Evolutionary conservation across 2,797 vertebrate genomes (phyloP), one percentile per base, ranked within the genome.

Genomic region (Rhynchonycteris naso): DNA sequence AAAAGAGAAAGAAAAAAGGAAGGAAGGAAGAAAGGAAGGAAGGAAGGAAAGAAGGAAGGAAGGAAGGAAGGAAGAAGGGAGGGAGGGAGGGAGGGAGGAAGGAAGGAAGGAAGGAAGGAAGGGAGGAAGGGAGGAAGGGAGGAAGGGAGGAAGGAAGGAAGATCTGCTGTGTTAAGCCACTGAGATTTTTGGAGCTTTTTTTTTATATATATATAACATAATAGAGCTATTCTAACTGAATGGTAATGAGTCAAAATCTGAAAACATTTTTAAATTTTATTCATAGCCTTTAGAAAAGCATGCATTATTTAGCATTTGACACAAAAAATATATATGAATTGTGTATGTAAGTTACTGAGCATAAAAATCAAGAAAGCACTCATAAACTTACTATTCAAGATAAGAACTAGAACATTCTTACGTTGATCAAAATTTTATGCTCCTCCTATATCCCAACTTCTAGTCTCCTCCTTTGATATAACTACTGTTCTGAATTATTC

Each of bases 251-350:
- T 38, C 75, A 90, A 78, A 22, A 61, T 65, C 16, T 84, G 72
- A 65, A 65, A 21, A 80, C 15, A 15, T 59, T 88, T 90, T 83
- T 78, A 75, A 90, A 76, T 89, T 63, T 79, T 93, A 91, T 78
- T 83, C 65, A 50, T 81, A 89, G 75, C 14, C n/a, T 88, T 91
- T 66, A 43, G 33, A 93, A 78, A 80, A 76, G 69, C 43, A 50
- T 87, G 12, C 5, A 91, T 66, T 30, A 54, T 59, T 90, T 94
- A 91, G 24, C 15, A 84, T 80, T 58, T 87, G 14, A 84, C 15
- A 71, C 22, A 81, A 75, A 89, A 81, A 74, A n/a, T 79, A 78
- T 38, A 5, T 47, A 47, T n/a, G 6, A 74, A 78, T 85, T 43
- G 4, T 47, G 8, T 18, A 30, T 54, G 8, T 54, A 90, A 74